phyloP scores from a whole-genome alignment of 2,113 vertebrate genomes.

The Neolamprologus cancellatus region DNA sequence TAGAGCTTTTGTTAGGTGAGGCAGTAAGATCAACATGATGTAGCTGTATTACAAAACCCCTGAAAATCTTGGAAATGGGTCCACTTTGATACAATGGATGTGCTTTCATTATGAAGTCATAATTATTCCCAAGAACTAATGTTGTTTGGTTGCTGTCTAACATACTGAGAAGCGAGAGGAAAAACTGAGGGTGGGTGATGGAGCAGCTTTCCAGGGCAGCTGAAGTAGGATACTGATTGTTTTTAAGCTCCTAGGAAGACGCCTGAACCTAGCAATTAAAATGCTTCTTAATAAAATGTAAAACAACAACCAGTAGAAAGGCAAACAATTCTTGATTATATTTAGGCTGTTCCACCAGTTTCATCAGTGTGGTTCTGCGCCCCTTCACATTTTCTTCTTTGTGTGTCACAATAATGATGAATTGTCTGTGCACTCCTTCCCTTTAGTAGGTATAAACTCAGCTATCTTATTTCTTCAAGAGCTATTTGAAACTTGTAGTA shows the following conservation, averaged over 20 bases:
- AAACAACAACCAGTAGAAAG: neutral
- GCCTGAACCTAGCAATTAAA: neutral
- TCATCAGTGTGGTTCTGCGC: neutral
- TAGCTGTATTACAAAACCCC: neutral
- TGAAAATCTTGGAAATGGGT: neutral
- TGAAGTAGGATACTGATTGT: conserved; percentile 11
- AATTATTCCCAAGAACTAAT: neutral
- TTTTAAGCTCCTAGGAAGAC: neutral
- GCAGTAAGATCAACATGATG: neutral
- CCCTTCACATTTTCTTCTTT: neutral
- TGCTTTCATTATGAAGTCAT: neutral
- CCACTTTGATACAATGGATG: neutral
- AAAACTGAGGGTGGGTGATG: neutral
- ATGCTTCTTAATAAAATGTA: neutral
- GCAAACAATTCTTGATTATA: neutral
- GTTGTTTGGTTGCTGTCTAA: conserved; percentile 25
- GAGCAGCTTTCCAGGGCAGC: neutral
- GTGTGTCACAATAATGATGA: conserved; percentile 53
- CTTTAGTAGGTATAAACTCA: conserved; percentile 43
- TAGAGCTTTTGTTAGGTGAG: neutral
- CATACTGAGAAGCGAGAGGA: neutral
- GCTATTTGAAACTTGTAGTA: conserved; percentile 57
- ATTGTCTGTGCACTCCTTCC: conserved; percentile 31
- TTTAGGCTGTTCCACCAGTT: neutral
- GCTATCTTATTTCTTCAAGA: conserved; percentile 53